A percentile compares a stretch with the other conserved stretches of the same genome.
Conservation (phyloP, 1,140 invertebrate species). For the Physella acuta region DNA sequence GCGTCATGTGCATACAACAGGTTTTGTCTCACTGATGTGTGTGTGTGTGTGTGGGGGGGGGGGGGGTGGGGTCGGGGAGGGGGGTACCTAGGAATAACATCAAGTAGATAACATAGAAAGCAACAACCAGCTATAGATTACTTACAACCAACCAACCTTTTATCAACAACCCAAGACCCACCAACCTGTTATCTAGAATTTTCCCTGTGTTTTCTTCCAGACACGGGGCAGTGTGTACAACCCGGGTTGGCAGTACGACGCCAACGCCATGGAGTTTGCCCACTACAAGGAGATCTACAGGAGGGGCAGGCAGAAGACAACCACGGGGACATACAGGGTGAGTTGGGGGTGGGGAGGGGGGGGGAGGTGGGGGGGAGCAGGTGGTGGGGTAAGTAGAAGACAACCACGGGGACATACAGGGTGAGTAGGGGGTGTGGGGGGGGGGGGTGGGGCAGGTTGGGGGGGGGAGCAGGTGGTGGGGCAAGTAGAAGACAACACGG, state of each 20-base stretch:
- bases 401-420: conserved; percentile 47
- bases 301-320: conserved; percentile 37
- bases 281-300: conserved; percentile 43
- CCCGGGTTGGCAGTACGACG: conserved; percentile 51
- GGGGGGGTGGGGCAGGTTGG: conserved; percentile 25
- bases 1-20: too few relatives aligned
- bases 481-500: conserved; percentile 45
- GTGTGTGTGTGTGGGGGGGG: too few relatives aligned
- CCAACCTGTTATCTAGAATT: too few relatives aligned
- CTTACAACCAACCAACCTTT: too few relatives aligned
- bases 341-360: not conserved
- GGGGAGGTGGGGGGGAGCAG: conserved; percentile 27
- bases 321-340: conserved; percentile 45
- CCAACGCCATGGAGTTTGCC: conserved; percentile 44
- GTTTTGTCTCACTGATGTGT: too few relatives aligned
- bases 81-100: too few relatives aligned
- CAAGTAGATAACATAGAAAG: too few relatives aligned
- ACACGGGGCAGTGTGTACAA: conserved; percentile 49
- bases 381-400: conserved; percentile 34
- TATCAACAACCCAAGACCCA: too few relatives aligned
- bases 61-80: too few relatives aligned
- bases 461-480: conserved; percentile 31
- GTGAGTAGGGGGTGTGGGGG: not conserved
- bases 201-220: conserved; percentile 37
- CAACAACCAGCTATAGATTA: too few relatives aligned